A percentile compares a stretch with the other conserved stretches of the same genome.
phyloP scores from a whole-genome alignment of 2,888 invertebrate species.

The Stramonita haemastoma region DNA sequence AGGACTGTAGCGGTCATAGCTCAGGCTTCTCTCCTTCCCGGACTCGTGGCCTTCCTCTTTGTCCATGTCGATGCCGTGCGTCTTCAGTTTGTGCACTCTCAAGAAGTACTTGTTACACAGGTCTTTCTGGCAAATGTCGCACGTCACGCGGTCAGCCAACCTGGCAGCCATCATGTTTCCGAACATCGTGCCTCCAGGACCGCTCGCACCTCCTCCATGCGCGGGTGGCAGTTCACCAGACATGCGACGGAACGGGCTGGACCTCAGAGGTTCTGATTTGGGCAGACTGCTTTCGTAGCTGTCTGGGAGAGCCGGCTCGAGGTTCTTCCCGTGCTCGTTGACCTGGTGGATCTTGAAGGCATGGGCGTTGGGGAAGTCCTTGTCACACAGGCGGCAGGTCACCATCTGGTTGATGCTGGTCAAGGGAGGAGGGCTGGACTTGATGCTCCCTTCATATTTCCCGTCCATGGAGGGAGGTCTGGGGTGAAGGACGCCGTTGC shows the following conservation, averaged over 20 bases:
- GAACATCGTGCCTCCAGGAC: slow-evolving; percentile 67
- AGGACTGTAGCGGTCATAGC: not conserved
- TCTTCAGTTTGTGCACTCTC: slow-evolving; percentile 99
- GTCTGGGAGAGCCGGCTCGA: slow-evolving; percentile 46
- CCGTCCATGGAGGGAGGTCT: slow-evolving; percentile 49
- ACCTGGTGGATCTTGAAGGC: slow-evolving; percentile 73
- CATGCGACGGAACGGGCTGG: slow-evolving; percentile 47
- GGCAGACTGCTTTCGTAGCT: slow-evolving; percentile 45
- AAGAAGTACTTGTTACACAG: slow-evolving; percentile 99
- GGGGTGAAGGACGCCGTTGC: slow-evolving; percentile 17
- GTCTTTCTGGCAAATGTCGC: slow-evolving; percentile 98
- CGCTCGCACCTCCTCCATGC: not conserved
- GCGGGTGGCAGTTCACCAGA: slow-evolving; percentile 46
- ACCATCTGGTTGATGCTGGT: slow-evolving; percentile 55
- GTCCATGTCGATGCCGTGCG: slow-evolving; percentile 82
- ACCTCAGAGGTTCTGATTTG: slow-evolving; percentile 45
- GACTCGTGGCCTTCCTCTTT: slow-evolving; percentile 6
- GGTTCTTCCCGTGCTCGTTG: slow-evolving; percentile 66
- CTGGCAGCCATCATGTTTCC: slow-evolving; percentile 77
- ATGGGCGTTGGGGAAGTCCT: slow-evolving; percentile 95
- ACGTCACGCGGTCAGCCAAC: slow-evolving; percentile 79
- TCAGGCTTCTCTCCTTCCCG: not conserved
- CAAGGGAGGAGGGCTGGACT: slow-evolving; percentile 47
- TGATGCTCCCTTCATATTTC: slow-evolving; percentile 56
- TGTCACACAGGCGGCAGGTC: slow-evolving; percentile 77